phyloP scores from a whole-genome alignment of 2,888 invertebrate genomes.

The Biston betularia region DNA sequence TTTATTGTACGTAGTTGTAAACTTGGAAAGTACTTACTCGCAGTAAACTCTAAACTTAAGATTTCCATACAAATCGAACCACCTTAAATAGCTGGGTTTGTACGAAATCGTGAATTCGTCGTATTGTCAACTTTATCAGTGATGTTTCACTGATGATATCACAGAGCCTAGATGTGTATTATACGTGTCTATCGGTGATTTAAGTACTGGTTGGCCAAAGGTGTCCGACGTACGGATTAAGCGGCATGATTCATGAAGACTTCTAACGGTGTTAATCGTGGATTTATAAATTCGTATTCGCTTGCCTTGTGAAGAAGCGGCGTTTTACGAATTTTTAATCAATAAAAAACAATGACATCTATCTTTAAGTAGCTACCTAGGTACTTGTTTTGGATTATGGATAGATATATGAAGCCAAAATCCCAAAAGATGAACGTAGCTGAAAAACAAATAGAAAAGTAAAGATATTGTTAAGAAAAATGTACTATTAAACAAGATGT shows the following conservation, averaged over 20 bases:
- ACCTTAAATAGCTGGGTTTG: neutral
- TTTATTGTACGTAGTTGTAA: too few species aligned
- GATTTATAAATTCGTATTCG: conserved; percentile 40
- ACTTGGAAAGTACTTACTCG: too few species aligned
- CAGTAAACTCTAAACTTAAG: too few species aligned
- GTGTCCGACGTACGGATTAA: conserved; percentile 31
- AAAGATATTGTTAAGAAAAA: too few species aligned
- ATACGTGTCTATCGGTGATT: neutral
- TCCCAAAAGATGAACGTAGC: too few species aligned
- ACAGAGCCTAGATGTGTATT: neutral
- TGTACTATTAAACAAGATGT: too few species aligned
- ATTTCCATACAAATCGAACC: too few species aligned
- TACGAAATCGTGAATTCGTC: neutral
- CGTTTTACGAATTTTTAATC: conserved; percentile 12
- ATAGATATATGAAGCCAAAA: too few species aligned
- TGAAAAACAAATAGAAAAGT: too few species aligned
- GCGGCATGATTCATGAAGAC: conserved; percentile 30
- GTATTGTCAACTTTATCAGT: neutral
- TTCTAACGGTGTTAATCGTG: conserved; percentile 40
- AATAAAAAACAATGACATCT: neutral
- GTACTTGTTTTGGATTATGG: too few species aligned
- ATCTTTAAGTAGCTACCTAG: too few species aligned
- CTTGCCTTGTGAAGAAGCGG: conserved; percentile 25
- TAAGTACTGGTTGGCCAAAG: conserved; percentile 23
- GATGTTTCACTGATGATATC: conserved; percentile 8